These are phyloP conservation scores for Musca vetustissima DNA, from an alignment of 1,140 invertebrate genomes.

Conservation along the genomic window DNA sequence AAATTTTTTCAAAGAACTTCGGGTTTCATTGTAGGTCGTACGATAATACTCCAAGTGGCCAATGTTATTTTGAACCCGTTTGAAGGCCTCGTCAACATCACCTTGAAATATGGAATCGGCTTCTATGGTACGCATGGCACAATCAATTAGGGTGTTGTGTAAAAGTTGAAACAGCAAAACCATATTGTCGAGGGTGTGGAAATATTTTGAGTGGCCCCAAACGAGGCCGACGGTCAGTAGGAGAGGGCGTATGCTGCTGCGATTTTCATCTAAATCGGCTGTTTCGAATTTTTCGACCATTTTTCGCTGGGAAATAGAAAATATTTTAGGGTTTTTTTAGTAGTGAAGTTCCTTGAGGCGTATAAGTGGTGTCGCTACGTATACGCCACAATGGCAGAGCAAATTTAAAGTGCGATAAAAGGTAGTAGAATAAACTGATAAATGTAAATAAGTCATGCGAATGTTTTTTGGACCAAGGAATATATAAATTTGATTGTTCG, in stretches of 20 bases:
- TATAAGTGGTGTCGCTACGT: not conserved
- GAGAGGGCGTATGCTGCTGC: constrained; percentile 65
- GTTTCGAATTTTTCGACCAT: constrained; percentile 73
- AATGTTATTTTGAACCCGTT: constrained; percentile 54
- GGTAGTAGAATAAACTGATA: too few relatives aligned
- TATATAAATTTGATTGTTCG: too few relatives aligned
- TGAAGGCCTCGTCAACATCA: constrained; percentile 63
- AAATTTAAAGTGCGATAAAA: constrained; percentile 2
- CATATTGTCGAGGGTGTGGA: constrained; percentile 73
- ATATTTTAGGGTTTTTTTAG: not conserved
- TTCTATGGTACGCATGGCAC: constrained; percentile 57
- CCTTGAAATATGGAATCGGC: constrained; percentile 67
- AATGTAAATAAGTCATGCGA: too few relatives aligned
- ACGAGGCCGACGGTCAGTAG: constrained; percentile 76
- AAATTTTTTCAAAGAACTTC: constrained; percentile 57
- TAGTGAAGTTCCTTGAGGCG: too few relatives aligned
- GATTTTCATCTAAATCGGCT: constrained; percentile 67
- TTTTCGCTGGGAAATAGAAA: constrained; percentile 35
- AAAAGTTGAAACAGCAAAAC: constrained; percentile 70
- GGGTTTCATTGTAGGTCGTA: constrained; percentile 59
- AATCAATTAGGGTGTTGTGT: constrained; percentile 70
- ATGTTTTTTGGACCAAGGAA: too few relatives aligned
- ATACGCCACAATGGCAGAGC: not conserved
- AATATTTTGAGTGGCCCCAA: constrained; percentile 84
- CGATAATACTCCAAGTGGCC: constrained; percentile 56